phyloP scores from a whole-genome alignment of 2,113 vertebrate species.

The Condylura cristata region DNA sequence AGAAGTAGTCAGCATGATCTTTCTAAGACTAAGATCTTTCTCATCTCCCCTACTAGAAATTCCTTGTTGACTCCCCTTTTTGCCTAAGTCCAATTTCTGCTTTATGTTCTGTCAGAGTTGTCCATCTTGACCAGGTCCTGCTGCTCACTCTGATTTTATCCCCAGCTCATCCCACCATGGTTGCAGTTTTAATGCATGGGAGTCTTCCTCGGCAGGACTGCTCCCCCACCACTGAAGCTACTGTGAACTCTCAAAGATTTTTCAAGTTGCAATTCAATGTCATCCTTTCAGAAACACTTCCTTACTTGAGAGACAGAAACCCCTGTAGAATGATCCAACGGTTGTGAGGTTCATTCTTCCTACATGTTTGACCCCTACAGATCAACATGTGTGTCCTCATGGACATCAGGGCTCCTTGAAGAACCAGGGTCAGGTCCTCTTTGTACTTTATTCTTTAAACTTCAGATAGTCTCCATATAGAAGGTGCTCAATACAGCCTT shows the following conservation, averaged over 20 bases:
- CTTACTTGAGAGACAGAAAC: background rate
- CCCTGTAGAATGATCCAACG: rapidly evolving
- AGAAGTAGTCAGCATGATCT: background rate
- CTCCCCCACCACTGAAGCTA: background rate
- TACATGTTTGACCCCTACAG: rapidly evolving
- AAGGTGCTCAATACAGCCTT: background rate
- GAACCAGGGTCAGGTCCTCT: background rate
- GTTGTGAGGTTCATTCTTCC: background rate
- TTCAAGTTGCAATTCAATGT: background rate
- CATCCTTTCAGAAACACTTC: background rate
- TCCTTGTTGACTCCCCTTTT: background rate
- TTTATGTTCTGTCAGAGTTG: background rate
- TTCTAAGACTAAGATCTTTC: background rate
- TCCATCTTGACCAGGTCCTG: background rate
- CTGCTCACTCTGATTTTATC: background rate
- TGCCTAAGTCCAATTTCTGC: background rate
- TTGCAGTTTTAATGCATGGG: background rate
- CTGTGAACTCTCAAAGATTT: background rate
- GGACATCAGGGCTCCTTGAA: background rate
- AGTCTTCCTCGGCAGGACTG: background rate
- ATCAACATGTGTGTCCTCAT: rapidly evolving
- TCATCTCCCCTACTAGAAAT: background rate
- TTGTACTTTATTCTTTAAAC: background rate
- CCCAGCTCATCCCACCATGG: background rate
- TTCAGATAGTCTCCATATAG: background rate